Evolutionary conservation across 1,140 invertebrate genomes (phyloP).

Genomic region (Papilio dardanus): DNA sequence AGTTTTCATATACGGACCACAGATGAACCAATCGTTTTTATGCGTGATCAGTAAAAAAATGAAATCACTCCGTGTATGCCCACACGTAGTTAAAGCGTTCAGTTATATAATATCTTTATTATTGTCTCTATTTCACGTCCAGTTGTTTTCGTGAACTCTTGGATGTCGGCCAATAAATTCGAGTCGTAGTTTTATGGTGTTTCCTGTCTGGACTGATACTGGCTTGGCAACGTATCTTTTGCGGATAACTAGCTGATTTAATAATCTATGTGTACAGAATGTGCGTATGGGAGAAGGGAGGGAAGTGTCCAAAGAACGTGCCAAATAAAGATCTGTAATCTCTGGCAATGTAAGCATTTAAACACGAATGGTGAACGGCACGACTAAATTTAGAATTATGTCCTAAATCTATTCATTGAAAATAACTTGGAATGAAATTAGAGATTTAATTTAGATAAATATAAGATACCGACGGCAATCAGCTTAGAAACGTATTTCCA

Average conservation of each 20-base stretch:
- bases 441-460: neutral
- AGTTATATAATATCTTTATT: slow-evolving; percentile 39
- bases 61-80: neutral
- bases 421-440: neutral
- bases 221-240: slow-evolving; percentile 41
- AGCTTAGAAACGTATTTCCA: neutral
- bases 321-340: neutral
- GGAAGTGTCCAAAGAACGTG: neutral
- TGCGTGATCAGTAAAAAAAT: too few species aligned
- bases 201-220: slow-evolving; percentile 49
- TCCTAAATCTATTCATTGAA: neutral
- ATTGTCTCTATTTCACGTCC: slow-evolving; percentile 45
- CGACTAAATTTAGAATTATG: neutral
- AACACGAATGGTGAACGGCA: neutral
- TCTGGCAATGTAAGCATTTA: neutral
- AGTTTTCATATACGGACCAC: neutral
- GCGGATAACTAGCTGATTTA: slow-evolving; percentile 44
- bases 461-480: neutral
- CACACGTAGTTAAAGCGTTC: slow-evolving; percentile 6
- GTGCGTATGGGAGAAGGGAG: neutral
- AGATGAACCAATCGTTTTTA: too few species aligned
- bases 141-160: slow-evolving; percentile 50
- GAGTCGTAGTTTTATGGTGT: slow-evolving; percentile 48
- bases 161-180: slow-evolving; percentile 46
- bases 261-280: slow-evolving; percentile 5